phyloP scores from a whole-genome alignment of 2,888 invertebrate genomes.

The Stenchaetothrips biformis region DNA sequence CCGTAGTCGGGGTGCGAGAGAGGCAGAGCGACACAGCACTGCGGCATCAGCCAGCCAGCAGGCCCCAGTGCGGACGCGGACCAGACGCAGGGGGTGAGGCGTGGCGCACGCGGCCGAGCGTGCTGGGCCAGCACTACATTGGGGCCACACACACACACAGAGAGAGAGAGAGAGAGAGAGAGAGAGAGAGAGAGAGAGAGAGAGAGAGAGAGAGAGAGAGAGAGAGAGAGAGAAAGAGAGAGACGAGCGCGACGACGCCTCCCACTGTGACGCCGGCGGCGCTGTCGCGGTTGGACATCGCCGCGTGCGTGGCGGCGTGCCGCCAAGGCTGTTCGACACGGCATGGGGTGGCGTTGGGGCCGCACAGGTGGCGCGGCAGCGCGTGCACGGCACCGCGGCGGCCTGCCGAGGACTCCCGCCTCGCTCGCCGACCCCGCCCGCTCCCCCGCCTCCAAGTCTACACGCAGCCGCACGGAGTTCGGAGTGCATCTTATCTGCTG shows the following conservation, averaged over 20 bases:
- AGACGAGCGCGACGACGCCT: neutral
- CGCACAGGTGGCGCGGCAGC: neutral
- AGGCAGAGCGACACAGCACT: too few relatives aligned
- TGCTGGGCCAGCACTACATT: too few relatives aligned
- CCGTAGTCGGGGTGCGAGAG: too few relatives aligned
- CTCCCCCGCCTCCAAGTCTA: too few relatives aligned
- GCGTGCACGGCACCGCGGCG: neutral
- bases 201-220: neutral
- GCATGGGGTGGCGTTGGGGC: neutral
- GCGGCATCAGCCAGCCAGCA: too few relatives aligned
- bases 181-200: conserved; percentile 27
- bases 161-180: conserved; percentile 22
- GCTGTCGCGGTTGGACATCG: neutral
- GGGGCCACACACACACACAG: neutral
- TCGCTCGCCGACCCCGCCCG: too few relatives aligned
- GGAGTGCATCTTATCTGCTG: too few relatives aligned
- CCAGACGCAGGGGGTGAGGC: too few relatives aligned
- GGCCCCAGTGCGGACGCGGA: too few relatives aligned
- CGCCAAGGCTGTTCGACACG: neutral
- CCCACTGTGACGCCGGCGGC: neutral
- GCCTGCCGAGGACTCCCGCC: too few relatives aligned
- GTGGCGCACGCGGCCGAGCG: too few relatives aligned
- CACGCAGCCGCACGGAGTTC: too few relatives aligned
- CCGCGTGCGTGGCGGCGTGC: neutral
- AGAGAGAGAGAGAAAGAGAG: neutral